Base-by-base conservation (phyloP, 1,140 invertebrate genomes). In the Aphidius ervi region DNA sequence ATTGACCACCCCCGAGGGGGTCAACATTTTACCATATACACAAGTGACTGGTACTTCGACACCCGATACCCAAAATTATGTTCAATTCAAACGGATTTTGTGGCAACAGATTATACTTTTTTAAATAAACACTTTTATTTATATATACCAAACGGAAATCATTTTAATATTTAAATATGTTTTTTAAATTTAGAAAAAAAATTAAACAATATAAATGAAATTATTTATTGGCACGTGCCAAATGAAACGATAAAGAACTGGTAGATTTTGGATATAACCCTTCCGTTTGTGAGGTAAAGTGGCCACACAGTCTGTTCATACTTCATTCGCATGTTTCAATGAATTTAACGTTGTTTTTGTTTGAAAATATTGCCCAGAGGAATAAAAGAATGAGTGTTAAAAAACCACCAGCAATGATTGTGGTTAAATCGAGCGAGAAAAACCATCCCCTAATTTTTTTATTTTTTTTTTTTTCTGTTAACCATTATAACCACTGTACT, bases 31-130 rank as follows among this genome's bases (percentile, higher is more conserved):
- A 10, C 59, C 52, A 45, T 46, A 45, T 48, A 52, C 55, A 52
- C 66, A 55, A 62, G 59, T 45, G 60, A 65, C 63, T 63, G 56
- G 59, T 68, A 66, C 68, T 71, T 70, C 71, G 70, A 75, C 74
- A 76, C 74, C 72, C 73, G 71, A 78, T 76, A 74, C 72, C 75
- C 75, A 31, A 31, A 75, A 77, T 78, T 77, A 78, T 74, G 74
- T 77, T 77, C 77, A 79, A 77, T 68, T 75, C 71, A 78, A 76
- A 74, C 74, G 74, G 74, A 76, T 76, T 77, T 77, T 74, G 72
- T 66, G 71, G 70, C 23, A 31, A 67, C 66, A 68, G 71, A 78
- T 78, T 76, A 76, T 70, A 48, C 49, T 2, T 41, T 41, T 47
- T 40, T 46, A 16, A 37, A 46, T 58, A 37, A 40, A 23, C 40